Conservation (phyloP, 2,113 vertebrate genomes). For the Haemorhous mexicanus region DNA sequence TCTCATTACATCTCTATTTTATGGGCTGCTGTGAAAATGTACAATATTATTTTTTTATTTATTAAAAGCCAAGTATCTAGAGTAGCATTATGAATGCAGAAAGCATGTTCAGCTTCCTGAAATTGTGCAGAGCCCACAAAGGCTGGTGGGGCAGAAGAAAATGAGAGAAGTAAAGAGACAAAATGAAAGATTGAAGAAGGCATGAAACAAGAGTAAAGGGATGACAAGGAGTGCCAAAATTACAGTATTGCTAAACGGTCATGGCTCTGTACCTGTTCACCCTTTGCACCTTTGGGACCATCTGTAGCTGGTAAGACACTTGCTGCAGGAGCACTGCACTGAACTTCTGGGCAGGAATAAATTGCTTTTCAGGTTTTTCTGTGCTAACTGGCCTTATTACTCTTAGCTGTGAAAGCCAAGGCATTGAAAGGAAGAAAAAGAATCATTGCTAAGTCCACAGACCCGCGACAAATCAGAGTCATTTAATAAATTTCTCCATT, state of each 20-base stretch:
- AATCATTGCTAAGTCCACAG: not conserved
- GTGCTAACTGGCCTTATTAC: not conserved
- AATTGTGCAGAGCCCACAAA: not conserved
- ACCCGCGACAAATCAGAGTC: not conserved
- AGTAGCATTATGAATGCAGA: not conserved
- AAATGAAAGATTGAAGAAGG: not conserved
- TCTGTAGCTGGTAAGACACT: not conserved
- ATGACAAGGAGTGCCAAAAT: not conserved
- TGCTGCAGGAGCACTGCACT: not conserved
- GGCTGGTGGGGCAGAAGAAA: not conserved
- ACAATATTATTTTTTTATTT: not conserved
- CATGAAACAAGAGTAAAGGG: not conserved
- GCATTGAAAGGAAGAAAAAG: not conserved
- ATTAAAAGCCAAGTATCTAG: not conserved
- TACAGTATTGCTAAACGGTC: not conserved
- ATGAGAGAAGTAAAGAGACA: not conserved
- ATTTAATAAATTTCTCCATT: not conserved
- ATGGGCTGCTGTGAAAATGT: not conserved
- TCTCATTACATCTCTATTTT: not conserved
- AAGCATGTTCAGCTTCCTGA: not conserved
- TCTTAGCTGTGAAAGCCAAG: not conserved
- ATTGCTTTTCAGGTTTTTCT: not conserved
- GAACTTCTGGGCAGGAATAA: not conserved
- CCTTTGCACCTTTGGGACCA: not conserved
- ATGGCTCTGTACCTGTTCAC: not conserved